Base-by-base conservation (phyloP, 2,888 invertebrate species). In the Teleogryllus oceanicus region DNA sequence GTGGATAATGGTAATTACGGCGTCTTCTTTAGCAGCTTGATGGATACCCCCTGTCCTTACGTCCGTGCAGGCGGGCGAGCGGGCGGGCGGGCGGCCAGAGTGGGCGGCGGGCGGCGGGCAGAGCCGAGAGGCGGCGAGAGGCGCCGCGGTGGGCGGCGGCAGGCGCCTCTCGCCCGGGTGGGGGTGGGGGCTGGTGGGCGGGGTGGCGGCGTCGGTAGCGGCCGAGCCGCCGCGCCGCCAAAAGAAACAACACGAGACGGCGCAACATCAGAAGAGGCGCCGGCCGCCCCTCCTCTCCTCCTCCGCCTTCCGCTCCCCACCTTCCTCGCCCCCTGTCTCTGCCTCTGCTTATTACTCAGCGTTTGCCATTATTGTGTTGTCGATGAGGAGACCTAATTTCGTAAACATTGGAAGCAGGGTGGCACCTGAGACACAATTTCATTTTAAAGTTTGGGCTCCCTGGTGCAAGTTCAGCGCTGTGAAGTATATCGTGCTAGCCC, bases 1-100 rank as follows among this genome's bases (percentile, higher is more conserved):
- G 80, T 82, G 82, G 80, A 79, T 80, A 79, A 79, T 78, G 80
- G 82, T 81, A 80, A 80, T 82, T 82, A 82, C 77, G 77, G 78
- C 75, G 50, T 75, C 76, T 78, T 79, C 80, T 79, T 81, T 82
- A 82, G 80, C 82, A 78, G 50, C 77, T 78, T 75, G 79, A 78
- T 80, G 81, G 80, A 81, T 81, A 80, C 79, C 50, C 74, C 76
- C 78, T 8, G 37, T 37, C 37, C 37, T 37, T 37, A 37, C 37
- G 77, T 74, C 78, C 74, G 74, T 50, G 79, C 21, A 78, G 49
- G 51, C 49, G 77, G 62, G 51, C 76, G 76, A 62, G 62, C 16
- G 62, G n/a, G 62, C n/a, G n/a, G 13, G 16, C 16, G 62, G 62
- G 13, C 16, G 62, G 62, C 4, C 16, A 12, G n/a, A 18, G n/a